Conservation (phyloP, 2,888 invertebrate genomes). For the Idaea aversata region DNA sequence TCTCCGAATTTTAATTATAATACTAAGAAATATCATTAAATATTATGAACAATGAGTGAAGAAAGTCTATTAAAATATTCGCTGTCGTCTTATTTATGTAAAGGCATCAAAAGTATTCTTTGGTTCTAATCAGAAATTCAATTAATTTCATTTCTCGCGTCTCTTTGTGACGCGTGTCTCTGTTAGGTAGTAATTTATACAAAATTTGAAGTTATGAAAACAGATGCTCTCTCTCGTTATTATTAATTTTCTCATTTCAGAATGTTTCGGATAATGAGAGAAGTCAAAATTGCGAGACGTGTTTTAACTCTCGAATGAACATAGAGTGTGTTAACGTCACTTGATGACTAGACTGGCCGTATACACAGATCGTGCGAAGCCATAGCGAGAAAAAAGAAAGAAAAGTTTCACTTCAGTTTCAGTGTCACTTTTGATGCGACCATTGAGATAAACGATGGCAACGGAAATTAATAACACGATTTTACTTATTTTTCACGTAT, state of each 20-base stretch:
- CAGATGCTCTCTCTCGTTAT: not conserved
- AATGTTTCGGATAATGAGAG: not conserved
- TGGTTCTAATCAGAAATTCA: not conserved
- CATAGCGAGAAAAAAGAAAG: too few relatives aligned
- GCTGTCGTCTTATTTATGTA: not conserved
- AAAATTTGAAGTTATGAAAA: not conserved
- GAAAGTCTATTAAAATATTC: not conserved
- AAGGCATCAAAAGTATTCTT: not conserved
- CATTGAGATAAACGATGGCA: too few relatives aligned
- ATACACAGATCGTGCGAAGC: too few relatives aligned
- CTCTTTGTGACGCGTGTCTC: not conserved
- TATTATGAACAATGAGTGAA: not conserved
- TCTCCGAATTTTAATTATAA: too few relatives aligned
- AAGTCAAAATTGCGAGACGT: not conserved
- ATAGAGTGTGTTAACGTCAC: too few relatives aligned
- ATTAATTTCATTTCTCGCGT: not conserved
- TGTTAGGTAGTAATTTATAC: not conserved
- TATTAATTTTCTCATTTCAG: not conserved
- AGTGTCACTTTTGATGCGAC: too few relatives aligned
- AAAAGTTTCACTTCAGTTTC: too few relatives aligned
- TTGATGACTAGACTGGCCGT: too few relatives aligned
- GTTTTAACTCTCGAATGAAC: not conserved
- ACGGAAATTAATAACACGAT: too few relatives aligned
- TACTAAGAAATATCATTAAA: too few relatives aligned
- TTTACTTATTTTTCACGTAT: too few relatives aligned